phyloP scores from a whole-genome alignment of 2,888 invertebrate species.

The Pseudanteris insignis region DNA sequence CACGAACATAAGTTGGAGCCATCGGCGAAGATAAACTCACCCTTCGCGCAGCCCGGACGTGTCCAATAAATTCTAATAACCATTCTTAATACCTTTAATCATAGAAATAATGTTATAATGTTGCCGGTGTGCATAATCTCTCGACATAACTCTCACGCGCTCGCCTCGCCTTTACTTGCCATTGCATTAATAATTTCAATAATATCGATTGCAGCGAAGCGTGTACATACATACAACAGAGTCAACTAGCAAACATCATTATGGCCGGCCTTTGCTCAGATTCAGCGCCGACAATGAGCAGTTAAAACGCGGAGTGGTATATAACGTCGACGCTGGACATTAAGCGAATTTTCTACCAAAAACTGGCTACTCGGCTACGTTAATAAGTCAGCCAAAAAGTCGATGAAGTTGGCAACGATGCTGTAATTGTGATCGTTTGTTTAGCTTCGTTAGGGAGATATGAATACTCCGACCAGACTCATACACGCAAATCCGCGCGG shows the following conservation, averaged over 20 bases:
- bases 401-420: constrained; percentile 5
- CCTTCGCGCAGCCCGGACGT: constrained; percentile 9
- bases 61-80: constrained; percentile 41
- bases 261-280: constrained; percentile 21
- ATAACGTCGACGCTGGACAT: constrained; percentile 11
- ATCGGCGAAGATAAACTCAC: constrained; percentile 21
- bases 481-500: no score
- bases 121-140: constrained; percentile 37
- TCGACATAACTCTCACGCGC: constrained; percentile 22
- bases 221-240: constrained; percentile 15
- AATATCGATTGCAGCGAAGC: constrained; percentile 33
- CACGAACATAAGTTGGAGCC: constrained; percentile 26
- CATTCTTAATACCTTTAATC: constrained; percentile 44
- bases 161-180: constrained; percentile 22
- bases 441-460: background rate
- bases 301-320: constrained; percentile 15
- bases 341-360: constrained; percentile 16
- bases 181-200: constrained; percentile 42
- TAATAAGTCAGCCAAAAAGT: constrained; percentile 4
- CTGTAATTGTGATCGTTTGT: constrained; percentile 19
- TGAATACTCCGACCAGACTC: no score
- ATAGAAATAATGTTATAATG: constrained; percentile 42
- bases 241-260: constrained; percentile 31
- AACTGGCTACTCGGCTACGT: constrained; percentile 7
- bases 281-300: constrained; percentile 8